Percentiles rank a stretch among this genome's conserved stretches.
Evolutionary conservation across 2,113 vertebrate species (phyloP).

Genomic region (Bujurquina vittata): DNA sequence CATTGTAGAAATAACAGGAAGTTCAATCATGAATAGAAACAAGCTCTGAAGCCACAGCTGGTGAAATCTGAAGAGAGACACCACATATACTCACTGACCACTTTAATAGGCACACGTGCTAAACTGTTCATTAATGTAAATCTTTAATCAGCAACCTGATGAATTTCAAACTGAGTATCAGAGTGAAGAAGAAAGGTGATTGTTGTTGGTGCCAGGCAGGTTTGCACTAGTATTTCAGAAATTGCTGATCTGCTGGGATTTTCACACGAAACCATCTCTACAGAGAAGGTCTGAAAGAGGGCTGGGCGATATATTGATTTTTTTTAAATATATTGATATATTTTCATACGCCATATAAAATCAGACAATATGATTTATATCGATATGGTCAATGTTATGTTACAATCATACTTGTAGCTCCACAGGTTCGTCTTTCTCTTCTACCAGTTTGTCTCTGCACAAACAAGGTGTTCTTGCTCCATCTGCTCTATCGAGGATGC

Average conservation of each 20-base stretch:
- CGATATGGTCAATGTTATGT: no score
- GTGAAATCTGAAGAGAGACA: not conserved
- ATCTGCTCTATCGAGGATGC: no score
- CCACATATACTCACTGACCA: not conserved
- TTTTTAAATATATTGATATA: no score
- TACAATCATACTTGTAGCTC: no score
- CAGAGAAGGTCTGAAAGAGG: not conserved
- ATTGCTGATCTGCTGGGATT: not conserved
- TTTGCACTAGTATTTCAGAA: not conserved
- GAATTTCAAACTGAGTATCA: no score
- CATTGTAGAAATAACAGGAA: not conserved
- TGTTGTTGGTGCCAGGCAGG: not conserved
- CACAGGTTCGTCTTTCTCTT: no score
- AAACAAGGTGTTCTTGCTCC: no score
- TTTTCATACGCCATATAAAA: no score
- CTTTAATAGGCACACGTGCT: not conserved
- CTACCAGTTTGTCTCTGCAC: no score
- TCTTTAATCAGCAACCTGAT: not conserved
- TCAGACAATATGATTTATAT: no score
- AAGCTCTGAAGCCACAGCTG: not conserved
- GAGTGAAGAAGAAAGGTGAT: not conserved
- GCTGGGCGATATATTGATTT: no score
- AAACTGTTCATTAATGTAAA: not conserved
- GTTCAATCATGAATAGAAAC: not conserved
- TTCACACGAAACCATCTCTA: not conserved